phyloP scores from a whole-genome alignment of 2,113 vertebrate genomes.

The Electrona antarctica region DNA sequence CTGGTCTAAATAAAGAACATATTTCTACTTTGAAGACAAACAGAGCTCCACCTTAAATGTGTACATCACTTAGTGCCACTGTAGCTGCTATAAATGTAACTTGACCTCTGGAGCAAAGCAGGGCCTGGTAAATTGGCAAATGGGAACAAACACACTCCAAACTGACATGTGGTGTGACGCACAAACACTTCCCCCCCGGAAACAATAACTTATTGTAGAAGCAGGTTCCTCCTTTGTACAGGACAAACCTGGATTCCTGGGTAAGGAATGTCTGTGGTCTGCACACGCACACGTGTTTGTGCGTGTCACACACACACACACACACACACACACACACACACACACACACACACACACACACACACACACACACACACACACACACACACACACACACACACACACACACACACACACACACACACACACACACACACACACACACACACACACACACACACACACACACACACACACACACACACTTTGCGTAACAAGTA shows the following conservation, averaged over 20 bases:
- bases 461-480: slow-evolving; percentile 6
- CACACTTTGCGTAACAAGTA: slow-evolving; percentile 2
- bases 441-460: slow-evolving; percentile 21
- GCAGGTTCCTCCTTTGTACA: slow-evolving; percentile 46
- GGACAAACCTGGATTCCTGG: slow-evolving; percentile 51
- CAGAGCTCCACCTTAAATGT: background rate
- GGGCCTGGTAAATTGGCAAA: slow-evolving; percentile 1
- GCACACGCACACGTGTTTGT: background rate
- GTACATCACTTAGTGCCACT: no score
- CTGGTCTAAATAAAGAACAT: background rate
- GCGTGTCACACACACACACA: background rate
- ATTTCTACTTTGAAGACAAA: background rate
- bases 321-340: slow-evolving; percentile 4
- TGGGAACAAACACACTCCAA: slow-evolving; percentile 55
- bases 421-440: background rate
- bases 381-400: no score
- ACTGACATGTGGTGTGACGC: slow-evolving; percentile 73
- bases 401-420: background rate
- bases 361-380: slow-evolving; percentile 6
- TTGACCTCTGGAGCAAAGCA: no score
- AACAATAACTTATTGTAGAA: slow-evolving; percentile 70
- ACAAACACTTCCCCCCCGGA: slow-evolving; percentile 70
- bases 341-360: slow-evolving; percentile 16
- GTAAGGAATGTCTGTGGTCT: slow-evolving; percentile 47
- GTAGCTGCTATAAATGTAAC: slow-evolving; percentile 36